Evolutionary conservation across 2,797 vertebrate genomes (phyloP).

Genomic region (Lacerta agilis): DNA sequence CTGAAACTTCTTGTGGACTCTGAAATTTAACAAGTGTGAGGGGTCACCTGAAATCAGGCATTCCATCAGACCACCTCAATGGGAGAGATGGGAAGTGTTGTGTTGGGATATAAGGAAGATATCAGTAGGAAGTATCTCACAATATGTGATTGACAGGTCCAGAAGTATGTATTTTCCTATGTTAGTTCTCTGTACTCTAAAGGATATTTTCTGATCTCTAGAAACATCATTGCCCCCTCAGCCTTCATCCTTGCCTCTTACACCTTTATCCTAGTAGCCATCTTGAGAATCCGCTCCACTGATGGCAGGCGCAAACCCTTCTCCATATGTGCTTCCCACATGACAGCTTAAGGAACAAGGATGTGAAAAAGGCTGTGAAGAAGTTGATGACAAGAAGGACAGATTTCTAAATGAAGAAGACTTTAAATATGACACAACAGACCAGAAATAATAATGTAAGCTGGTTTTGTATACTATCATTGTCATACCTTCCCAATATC

Average conservation of each 20-base stretch:
- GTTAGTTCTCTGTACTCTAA: background rate
- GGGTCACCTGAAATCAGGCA: too few relatives aligned
- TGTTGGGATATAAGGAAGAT: too few relatives aligned
- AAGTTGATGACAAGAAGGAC: conserved; percentile 20
- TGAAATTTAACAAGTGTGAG: too few relatives aligned
- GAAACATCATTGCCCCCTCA: conserved; percentile 21
- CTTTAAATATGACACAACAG: too few relatives aligned
- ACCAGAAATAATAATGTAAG: too few relatives aligned
- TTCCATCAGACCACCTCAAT: too few relatives aligned
- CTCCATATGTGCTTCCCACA: conserved; percentile 57
- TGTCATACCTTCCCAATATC: too few relatives aligned
- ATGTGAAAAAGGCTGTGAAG: conserved; percentile 57
- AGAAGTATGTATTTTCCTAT: background rate
- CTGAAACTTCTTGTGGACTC: background rate
- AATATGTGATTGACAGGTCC: background rate
- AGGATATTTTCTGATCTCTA: background rate
- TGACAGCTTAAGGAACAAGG: conserved; percentile 60
- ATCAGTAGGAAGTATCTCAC: background rate
- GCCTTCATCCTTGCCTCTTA: conserved; percentile 44
- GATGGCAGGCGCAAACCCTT: conserved; percentile 49
- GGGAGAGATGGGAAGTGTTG: too few relatives aligned
- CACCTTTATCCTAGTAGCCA: conserved; percentile 35
- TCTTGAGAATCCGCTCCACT: conserved; percentile 39
- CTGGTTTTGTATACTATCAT: too few relatives aligned
- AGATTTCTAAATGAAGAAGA: background rate